Base-by-base conservation (phyloP, 1,140 invertebrate species). In the Aphaenogaster floridana region DNA sequence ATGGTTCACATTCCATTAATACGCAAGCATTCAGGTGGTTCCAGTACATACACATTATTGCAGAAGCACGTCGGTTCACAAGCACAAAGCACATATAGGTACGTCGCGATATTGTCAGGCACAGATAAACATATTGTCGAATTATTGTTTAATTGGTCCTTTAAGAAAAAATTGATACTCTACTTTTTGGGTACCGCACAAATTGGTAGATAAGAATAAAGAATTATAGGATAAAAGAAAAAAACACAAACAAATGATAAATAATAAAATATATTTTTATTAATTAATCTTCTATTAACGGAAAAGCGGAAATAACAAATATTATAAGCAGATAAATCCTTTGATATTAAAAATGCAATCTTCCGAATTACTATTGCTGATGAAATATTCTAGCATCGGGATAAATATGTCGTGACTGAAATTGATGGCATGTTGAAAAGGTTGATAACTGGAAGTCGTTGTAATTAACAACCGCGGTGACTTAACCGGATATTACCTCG, bases 11-110 rank as follows among this genome's bases (percentile, higher is more conserved):
- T 84, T 84, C 80, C 80, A 61, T 74, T 84, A 84, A 74, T 84
- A 76, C 80, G 80, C 80, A 84, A 76, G 80, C 80, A 84, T 84
- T 84, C 80, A 76, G 69, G 69, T 84, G 80, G 69, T 76, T 63
- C 69, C 69, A 50, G 80, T 61, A 84, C 54, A 76, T 74, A 74
- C 28, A 74, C 80, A 63, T 84, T 74, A 84, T 84, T 84, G 57
- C 69, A 84, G 80, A 74, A 76, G 69, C 80, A 84, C n/a, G 80
- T 84, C 80, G 34, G 69, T 50, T n/a, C 45, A 48, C 52, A 39
- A 59, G 69, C 69, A 36, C 54, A 84, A 84, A 84, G 80, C 80
- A 28, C 28, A 74, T 84, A 84, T 84, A 84, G 80, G 28, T 48
- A 61, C 15, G 8, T 61, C 34, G n/a, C 54, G 34, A 50, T 84